These are phyloP conservation scores for Scelioninae gen. 2 DNA, from an alignment of 2,888 invertebrate species.

Conservation along the genomic window DNA sequence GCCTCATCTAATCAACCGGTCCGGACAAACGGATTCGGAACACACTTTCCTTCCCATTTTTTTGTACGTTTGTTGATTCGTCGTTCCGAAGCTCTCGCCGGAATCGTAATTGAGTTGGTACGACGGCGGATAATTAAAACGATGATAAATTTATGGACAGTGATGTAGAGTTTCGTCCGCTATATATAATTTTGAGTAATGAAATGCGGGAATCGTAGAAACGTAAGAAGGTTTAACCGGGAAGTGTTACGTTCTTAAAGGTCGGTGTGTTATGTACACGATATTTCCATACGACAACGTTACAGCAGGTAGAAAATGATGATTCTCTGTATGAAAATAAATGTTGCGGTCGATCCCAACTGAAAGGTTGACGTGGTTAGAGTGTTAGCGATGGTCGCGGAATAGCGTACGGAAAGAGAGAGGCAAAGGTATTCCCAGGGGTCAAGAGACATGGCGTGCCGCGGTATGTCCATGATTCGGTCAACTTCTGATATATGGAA, in stretches of 20 bases:
- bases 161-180: constrained; percentile 2
- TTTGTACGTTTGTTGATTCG: not conserved
- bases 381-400: constrained; percentile 38
- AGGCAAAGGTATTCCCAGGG: constrained; percentile 39
- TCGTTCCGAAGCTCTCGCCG: not conserved
- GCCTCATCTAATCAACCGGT: too few relatives aligned
- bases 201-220: constrained; percentile 33
- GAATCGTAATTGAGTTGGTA: not conserved
- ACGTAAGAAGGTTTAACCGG: constrained; percentile 37
- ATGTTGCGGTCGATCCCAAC: constrained; percentile 52
- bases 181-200: constrained; percentile 34
- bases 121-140: not conserved
- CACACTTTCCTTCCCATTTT: not conserved
- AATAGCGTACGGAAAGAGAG: constrained; percentile 43
- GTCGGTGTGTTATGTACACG: constrained; percentile 50
- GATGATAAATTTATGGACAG: constrained; percentile 14
- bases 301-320: constrained; percentile 57
- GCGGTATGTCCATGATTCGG: constrained; percentile 64
- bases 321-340: constrained; percentile 59
- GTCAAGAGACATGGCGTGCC: constrained; percentile 49
- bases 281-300: constrained; percentile 53
- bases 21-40: constrained; percentile 13
- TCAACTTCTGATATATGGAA: constrained; percentile 70
- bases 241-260: constrained; percentile 55
- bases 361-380: constrained; percentile 48